Evolutionary conservation across 2,888 invertebrate species (phyloP).

Genomic region (Vanessa cardui): DNA sequence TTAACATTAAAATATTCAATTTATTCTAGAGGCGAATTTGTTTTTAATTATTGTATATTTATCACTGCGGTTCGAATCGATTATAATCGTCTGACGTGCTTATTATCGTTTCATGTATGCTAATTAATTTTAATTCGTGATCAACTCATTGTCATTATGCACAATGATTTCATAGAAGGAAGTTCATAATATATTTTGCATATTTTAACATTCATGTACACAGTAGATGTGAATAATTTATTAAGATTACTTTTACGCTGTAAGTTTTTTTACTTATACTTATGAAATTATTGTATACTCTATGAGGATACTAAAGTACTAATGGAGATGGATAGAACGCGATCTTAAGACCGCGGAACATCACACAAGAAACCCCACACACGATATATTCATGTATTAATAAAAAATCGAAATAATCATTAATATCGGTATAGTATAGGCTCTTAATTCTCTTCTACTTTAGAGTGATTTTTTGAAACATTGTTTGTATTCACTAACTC

Average conservation of each 20-base stretch:
- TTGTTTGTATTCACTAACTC: too few relatives aligned
- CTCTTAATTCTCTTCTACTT: too few relatives aligned
- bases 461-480: too few relatives aligned
- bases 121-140: slow-evolving; percentile 34
- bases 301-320: too few relatives aligned
- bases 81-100: slow-evolving; percentile 23
- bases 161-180: slow-evolving; percentile 4
- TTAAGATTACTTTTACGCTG: not conserved
- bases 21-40: slow-evolving; percentile 41
- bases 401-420: too few relatives aligned
- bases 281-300: not conserved
- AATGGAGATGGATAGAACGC: too few relatives aligned
- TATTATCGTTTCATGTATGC: slow-evolving; percentile 13
- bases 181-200: slow-evolving; percentile 8
- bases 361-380: too few relatives aligned
- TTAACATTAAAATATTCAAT: slow-evolving; percentile 46
- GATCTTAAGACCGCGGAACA: too few relatives aligned
- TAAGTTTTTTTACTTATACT: not conserved
- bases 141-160: slow-evolving; percentile 20
- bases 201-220: slow-evolving; percentile 5
- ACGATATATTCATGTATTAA: too few relatives aligned
- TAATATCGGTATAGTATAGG: too few relatives aligned
- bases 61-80: slow-evolving; percentile 35
- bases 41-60: slow-evolving; percentile 47
- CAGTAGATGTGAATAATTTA: slow-evolving; percentile 5